Evolutionary conservation across 2,113 vertebrate genomes (phyloP).

Genomic region (Paracanthobrama guichenoti): DNA sequence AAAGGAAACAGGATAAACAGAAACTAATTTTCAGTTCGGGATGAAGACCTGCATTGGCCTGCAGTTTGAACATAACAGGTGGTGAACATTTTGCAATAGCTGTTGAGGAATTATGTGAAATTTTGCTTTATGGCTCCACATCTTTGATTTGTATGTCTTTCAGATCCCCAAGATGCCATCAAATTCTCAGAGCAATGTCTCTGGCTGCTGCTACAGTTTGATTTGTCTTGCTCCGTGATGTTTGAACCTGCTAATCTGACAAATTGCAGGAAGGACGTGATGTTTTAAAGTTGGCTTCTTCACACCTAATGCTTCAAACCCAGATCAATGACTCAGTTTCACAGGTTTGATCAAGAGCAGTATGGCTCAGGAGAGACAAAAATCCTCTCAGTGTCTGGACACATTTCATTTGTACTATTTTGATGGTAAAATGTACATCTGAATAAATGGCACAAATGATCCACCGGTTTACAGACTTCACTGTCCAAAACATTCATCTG

Average conservation of each 20-base stretch:
- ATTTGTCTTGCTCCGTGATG: conserved; percentile 29
- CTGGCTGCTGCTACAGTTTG: neutral
- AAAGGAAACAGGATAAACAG: neutral
- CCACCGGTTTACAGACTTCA: neutral
- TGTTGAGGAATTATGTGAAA: neutral
- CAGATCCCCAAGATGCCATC: neutral
- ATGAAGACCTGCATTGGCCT: neutral
- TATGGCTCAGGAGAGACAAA: neutral
- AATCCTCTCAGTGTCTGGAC: neutral
- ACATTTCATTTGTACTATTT: neutral
- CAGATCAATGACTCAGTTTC: conserved; percentile 15
- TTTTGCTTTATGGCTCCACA: neutral
- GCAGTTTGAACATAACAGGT: neutral
- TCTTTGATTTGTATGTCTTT: conserved; percentile 20
- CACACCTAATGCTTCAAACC: conserved; percentile 3
- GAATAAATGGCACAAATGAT: conserved; percentile 19
- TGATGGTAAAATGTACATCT: neutral
- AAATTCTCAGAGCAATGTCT: neutral
- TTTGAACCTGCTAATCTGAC: conserved; percentile 22
- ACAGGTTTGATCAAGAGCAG: conserved; percentile 7
- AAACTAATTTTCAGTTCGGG: neutral
- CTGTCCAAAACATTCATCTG: conserved; percentile 14
- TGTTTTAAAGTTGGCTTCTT: conserved; percentile 3
- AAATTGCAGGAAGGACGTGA: conserved; percentile 12
- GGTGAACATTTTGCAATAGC: neutral